Base-by-base conservation (phyloP, 2,113 vertebrate species). In the Ptilonorhynchus violaceus region DNA sequence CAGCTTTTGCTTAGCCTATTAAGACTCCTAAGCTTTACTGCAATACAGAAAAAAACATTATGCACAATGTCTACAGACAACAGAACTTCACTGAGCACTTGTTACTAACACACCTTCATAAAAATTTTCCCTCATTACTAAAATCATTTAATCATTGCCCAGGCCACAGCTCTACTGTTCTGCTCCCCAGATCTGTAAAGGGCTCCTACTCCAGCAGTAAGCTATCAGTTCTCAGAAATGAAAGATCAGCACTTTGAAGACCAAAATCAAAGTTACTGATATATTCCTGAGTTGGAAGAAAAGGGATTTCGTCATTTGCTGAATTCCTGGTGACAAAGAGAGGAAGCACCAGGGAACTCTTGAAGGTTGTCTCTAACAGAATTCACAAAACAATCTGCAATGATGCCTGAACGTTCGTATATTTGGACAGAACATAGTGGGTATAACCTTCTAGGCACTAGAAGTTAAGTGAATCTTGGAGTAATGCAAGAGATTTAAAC, bases 251-350 rank as follows among this genome's bases (percentile, higher is more conserved):
- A 47, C 33, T 88, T 47, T 44, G 49, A 79, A 66, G 41, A 80
- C 6, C 5, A 52, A 86, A 52, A 68, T 64, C 13, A 6, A 56
- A 96, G 97, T 53, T 70, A 98, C 97, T 13, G 96, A 97, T 89
- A 97, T 96, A 95, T 98, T 98, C 56, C 81, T 50, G 22, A 99
- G 74, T 6, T 92, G 95, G 27, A 88, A 98, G 91, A 6, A 94
- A 94, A 12, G 97, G 97, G 1, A 82, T 39, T 97, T 99, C 96
- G 20, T 98, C 89, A 24, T 98, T 98, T 88, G 86, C 94, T 33
- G 98, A 98, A 76, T 94, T 98, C 94, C 96, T 98, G 73, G 98
- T 95, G 93, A 98, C 88, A 96, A 98, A 98, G 92, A 99, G 83
- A 66, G 97, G 88, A 73, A 96, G 42, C 13, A 97, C 88, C 81